These are phyloP conservation scores for Tetragonisca angustula DNA, from an alignment of 2,888 invertebrate genomes.

Conservation along the genomic window DNA sequence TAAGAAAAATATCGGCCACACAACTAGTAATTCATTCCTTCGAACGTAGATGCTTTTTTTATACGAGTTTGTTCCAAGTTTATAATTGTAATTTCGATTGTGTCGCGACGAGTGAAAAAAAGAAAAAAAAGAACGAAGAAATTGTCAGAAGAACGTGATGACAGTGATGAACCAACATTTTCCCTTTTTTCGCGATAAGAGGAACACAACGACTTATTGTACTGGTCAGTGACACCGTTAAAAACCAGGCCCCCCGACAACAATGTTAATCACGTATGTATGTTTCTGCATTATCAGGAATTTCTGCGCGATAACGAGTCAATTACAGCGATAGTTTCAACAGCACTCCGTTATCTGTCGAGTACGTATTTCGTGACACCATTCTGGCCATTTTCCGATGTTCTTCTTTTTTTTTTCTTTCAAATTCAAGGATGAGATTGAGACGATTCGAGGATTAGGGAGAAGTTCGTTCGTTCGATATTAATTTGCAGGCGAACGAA, in stretches of 20 bases:
- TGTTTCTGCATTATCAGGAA: slow-evolving; percentile 17
- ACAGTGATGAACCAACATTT: slow-evolving; percentile 26
- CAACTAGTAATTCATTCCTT: no score
- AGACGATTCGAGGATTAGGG: not conserved
- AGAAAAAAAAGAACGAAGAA: not conserved
- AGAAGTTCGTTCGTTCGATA: not conserved
- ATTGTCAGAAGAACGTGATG: slow-evolving; percentile 26
- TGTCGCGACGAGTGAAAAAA: not conserved
- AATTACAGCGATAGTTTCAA: not conserved
- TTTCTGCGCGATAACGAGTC: slow-evolving; percentile 26
- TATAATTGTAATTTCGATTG: not conserved
- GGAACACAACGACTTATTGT: slow-evolving; percentile 43
- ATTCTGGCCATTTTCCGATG: not conserved
- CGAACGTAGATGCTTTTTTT: no score
- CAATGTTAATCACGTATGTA: not conserved
- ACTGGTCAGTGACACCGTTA: slow-evolving; percentile 47
- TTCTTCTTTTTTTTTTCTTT: not conserved
- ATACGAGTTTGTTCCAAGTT: no score
- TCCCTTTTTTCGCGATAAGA: slow-evolving; percentile 50
- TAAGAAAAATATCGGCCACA: no score
- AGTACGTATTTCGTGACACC: not conserved
- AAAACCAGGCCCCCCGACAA: slow-evolving; percentile 1
- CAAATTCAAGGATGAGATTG: not conserved
- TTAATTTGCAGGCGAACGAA: not conserved
- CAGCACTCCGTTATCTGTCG: not conserved